Evolutionary conservation across 2,797 vertebrate species (phyloP).

Genomic region (Sarcoramphus papa): DNA sequence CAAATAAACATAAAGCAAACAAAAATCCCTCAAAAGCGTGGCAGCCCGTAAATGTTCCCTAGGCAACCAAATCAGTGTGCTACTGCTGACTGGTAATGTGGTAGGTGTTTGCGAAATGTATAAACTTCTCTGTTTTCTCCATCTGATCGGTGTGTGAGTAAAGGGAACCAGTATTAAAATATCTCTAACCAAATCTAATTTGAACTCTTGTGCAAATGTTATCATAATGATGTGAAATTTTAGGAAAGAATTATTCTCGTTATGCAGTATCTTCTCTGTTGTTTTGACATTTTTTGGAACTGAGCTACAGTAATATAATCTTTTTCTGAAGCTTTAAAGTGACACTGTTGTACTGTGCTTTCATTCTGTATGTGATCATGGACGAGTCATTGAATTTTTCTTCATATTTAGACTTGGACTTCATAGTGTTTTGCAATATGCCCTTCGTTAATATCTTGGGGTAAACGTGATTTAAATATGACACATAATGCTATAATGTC

Average conservation of each 20-base stretch:
- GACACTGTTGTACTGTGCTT: background rate
- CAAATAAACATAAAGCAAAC: background rate
- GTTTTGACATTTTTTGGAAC: background rate
- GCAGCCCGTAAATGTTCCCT: background rate
- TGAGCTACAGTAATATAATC: background rate
- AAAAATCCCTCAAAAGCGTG: background rate
- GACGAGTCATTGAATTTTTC: background rate
- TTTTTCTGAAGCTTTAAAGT: background rate
- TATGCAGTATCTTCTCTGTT: background rate
- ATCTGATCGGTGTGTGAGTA: background rate
- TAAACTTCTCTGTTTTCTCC: background rate
- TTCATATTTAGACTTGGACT: background rate
- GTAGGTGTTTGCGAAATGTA: background rate
- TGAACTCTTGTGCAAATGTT: background rate
- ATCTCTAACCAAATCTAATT: background rate
- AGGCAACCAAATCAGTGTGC: background rate
- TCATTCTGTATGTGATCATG: background rate
- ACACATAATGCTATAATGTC: background rate
- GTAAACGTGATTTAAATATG: background rate
- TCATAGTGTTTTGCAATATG: background rate
- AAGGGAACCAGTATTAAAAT: conserved; percentile 1
- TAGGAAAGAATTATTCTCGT: background rate
- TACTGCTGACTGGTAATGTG: background rate
- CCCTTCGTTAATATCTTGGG: background rate
- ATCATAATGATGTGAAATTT: background rate